Evolutionary conservation across 2,888 invertebrate genomes (phyloP).

Genomic region (Napeogenes inachia): DNA sequence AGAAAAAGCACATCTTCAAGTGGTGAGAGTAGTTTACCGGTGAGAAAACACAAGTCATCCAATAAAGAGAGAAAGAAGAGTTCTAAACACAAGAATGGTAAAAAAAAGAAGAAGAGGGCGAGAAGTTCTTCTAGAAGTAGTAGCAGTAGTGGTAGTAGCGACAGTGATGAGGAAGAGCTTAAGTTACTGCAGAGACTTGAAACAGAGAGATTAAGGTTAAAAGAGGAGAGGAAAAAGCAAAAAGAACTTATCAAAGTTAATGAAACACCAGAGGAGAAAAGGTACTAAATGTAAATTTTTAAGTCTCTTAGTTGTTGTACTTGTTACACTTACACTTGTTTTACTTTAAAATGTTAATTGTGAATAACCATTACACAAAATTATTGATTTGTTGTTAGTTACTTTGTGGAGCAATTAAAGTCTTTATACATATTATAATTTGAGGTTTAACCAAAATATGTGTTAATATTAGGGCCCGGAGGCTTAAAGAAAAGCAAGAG

Average conservation of each 20-base stretch:
- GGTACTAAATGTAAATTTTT: constrained; percentile 42
- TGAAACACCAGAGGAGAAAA: constrained; percentile 97
- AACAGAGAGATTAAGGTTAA: constrained; percentile 80
- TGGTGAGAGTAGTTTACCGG: constrained; percentile 35
- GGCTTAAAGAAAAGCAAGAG: constrained; percentile 92
- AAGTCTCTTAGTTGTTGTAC: background rate
- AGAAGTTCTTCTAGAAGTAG: constrained; percentile 16
- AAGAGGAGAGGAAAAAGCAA: constrained; percentile 80
- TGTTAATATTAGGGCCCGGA: constrained; percentile 68
- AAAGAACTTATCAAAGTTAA: constrained; percentile 89
- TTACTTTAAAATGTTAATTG: too few relatives aligned
- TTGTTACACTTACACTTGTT: too few relatives aligned
- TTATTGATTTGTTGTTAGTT: too few relatives aligned
- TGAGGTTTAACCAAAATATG: background rate
- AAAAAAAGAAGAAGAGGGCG: constrained; percentile 49
- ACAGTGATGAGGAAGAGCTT: constrained; percentile 74
- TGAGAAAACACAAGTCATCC: constrained; percentile 41
- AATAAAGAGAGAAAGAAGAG: constrained; percentile 41
- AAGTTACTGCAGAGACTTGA: constrained; percentile 85
- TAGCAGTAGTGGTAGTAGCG: constrained; percentile 51
- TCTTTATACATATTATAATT: too few relatives aligned
- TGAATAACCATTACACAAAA: too few relatives aligned
- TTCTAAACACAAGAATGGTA: constrained; percentile 49
- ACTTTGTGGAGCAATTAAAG: too few relatives aligned
- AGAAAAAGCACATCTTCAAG: constrained; percentile 38